phyloP scores from a whole-genome alignment of 2,113 vertebrate species.

The Tragelaphus buxtoni region DNA sequence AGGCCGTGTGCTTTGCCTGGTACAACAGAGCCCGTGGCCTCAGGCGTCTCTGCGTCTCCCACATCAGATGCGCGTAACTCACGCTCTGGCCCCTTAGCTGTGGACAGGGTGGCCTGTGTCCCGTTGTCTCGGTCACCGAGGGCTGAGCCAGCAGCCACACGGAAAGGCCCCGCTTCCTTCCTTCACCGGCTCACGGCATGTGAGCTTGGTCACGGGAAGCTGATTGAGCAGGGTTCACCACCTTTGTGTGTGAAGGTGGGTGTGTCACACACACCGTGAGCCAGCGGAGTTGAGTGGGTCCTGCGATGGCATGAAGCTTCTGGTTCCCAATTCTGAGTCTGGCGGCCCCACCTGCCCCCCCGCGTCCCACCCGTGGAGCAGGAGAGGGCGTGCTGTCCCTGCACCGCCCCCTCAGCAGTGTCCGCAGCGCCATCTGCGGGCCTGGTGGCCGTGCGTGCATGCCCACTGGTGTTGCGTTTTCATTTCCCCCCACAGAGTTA shows the following conservation, averaged over 20 bases:
- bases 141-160: not conserved
- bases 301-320: not conserved
- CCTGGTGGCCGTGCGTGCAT: fast-evolving
- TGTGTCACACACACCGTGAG: not conserved
- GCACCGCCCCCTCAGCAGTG: fast-evolving
- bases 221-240: not conserved
- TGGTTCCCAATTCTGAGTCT: not conserved
- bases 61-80: not conserved
- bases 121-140: not conserved
- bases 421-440: not conserved
- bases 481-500: not conserved
- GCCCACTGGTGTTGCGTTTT: not conserved
- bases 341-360: fast-evolving
- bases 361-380: not conserved
- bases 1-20: not conserved
- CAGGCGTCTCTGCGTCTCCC: not conserved
- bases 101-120: not conserved
- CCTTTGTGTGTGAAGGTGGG: not conserved
- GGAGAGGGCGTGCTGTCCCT: not conserved
- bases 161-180: not conserved
- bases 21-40: not conserved
- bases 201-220: not conserved
- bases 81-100: not conserved
- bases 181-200: not conserved
- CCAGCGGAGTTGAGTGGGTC: not conserved